Conservation (phyloP, 2,113 vertebrate species). For the Macrotus californicus region DNA sequence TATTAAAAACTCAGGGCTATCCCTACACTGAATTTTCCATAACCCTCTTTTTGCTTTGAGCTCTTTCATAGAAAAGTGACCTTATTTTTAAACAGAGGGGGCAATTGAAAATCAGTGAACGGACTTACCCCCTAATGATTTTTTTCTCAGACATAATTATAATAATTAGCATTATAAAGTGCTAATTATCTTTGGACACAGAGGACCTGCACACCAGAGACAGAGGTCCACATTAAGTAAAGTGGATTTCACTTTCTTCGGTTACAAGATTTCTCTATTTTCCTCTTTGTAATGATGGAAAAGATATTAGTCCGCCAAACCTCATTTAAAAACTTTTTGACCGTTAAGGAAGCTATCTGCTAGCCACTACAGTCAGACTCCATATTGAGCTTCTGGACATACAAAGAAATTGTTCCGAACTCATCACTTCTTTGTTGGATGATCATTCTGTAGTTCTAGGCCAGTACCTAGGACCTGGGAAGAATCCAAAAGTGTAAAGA, state of each 20-base stretch:
- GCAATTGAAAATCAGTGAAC: slow-evolving; percentile 86
- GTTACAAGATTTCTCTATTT: slow-evolving; percentile 66
- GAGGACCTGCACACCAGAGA: slow-evolving; percentile 83
- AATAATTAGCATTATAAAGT: slow-evolving; percentile 89
- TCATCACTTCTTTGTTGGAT: neutral
- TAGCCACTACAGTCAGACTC: neutral
- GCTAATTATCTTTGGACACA: slow-evolving; percentile 87
- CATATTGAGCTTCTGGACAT: neutral
- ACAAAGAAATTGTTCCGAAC: neutral
- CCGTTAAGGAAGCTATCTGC: slow-evolving; percentile 31
- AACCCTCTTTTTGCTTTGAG: slow-evolving; percentile 64
- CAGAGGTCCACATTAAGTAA: slow-evolving; percentile 84
- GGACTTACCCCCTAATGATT: slow-evolving; percentile 86
- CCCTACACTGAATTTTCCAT: slow-evolving; percentile 68
- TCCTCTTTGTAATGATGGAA: slow-evolving; percentile 68
- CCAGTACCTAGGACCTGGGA: neutral
- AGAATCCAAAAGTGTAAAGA: neutral
- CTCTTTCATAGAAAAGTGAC: slow-evolving; percentile 84
- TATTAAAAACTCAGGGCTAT: slow-evolving; percentile 55
- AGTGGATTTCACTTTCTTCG: slow-evolving; percentile 79
- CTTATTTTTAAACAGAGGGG: slow-evolving; percentile 87
- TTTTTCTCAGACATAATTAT: slow-evolving; percentile 89
- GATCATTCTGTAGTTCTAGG: neutral
- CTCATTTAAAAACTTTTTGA: slow-evolving; percentile 39
- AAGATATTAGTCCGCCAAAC: slow-evolving; percentile 64